These are phyloP conservation scores for Takifugu bimaculatus DNA, from an alignment of 2,113 vertebrate species.

Conservation along the genomic window DNA sequence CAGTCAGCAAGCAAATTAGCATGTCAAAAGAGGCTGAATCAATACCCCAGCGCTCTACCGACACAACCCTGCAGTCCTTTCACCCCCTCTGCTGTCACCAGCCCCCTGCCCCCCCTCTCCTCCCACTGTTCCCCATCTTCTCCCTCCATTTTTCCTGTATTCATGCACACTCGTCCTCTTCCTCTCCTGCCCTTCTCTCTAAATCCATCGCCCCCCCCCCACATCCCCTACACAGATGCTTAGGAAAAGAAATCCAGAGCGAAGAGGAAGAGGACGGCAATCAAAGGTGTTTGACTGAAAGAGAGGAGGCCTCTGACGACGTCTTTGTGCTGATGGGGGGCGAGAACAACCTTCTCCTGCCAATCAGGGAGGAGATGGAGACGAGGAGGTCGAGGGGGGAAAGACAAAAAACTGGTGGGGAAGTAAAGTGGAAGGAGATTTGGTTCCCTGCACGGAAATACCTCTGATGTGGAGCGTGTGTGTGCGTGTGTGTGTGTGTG, in stretches of 20 bases:
- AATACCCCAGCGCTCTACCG: slow-evolving; percentile 77
- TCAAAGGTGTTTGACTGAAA: slow-evolving; percentile 62
- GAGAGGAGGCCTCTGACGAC: slow-evolving; percentile 67
- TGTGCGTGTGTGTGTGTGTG: slow-evolving; percentile 17
- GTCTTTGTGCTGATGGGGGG: slow-evolving; percentile 72
- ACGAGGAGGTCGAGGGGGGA: background rate
- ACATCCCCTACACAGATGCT: slow-evolving; percentile 32
- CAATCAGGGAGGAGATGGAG: slow-evolving; percentile 28
- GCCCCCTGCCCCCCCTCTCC: slow-evolving; percentile 24
- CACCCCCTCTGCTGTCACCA: slow-evolving; percentile 11
- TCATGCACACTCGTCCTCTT: slow-evolving; percentile 45
- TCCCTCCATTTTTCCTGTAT: slow-evolving; percentile 44
- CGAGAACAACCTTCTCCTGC: slow-evolving; percentile 34
- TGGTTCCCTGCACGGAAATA: slow-evolving; percentile 53
- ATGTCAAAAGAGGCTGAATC: slow-evolving; percentile 85
- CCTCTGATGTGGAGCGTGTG: slow-evolving; percentile 42
- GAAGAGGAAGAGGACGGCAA: slow-evolving; percentile 56
- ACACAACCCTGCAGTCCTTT: slow-evolving; percentile 57
- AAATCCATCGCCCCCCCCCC: slow-evolving; percentile 6
- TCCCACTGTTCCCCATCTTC: slow-evolving; percentile 51
- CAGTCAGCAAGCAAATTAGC: slow-evolving; percentile 80
- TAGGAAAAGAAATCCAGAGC: slow-evolving; percentile 34
- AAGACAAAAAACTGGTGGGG: slow-evolving; percentile 40
- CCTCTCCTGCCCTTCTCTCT: slow-evolving; percentile 46
- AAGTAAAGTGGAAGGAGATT: slow-evolving; percentile 60